These are phyloP conservation scores for Bathynomus jamesi DNA, from an alignment of 1,140 invertebrate genomes.

Conservation along the genomic window DNA sequence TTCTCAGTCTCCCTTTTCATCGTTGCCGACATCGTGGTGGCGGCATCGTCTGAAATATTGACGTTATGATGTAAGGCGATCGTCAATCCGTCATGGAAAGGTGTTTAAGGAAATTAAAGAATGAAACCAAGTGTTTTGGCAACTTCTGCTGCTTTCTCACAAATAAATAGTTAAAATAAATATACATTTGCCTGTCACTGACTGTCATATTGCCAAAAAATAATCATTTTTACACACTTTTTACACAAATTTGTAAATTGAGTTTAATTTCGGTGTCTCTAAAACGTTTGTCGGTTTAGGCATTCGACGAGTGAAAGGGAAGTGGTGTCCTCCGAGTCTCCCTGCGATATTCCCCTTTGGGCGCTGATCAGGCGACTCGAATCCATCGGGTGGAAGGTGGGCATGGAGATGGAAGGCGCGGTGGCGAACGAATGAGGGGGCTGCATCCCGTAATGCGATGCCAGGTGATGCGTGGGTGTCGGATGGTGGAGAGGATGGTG, in stretches of 20 bases:
- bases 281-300: too few species aligned
- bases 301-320: not conserved
- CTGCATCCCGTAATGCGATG: not conserved
- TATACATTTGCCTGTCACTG: too few species aligned
- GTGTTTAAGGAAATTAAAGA: too few species aligned
- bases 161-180: too few species aligned
- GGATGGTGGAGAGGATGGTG: not conserved
- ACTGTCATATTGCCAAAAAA: too few species aligned
- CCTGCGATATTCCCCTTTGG: too few species aligned
- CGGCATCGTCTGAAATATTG: constrained; percentile 38
- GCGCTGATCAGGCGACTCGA: too few species aligned
- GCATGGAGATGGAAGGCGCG: not conserved
- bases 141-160: too few species aligned
- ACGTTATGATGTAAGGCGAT: not conserved
- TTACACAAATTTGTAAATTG: too few species aligned
- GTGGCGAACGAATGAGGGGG: not conserved
- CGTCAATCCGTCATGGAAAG: not conserved
- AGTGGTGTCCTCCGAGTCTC: not conserved
- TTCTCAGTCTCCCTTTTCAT: not conserved
- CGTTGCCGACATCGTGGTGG: constrained; percentile 38
- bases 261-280: too few species aligned
- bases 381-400: not conserved
- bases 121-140: too few species aligned
- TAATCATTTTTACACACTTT: too few species aligned
- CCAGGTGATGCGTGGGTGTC: not conserved